Base-by-base conservation (phyloP, 2,797 vertebrate genomes). In the Sebastes wilsoni region DNA sequence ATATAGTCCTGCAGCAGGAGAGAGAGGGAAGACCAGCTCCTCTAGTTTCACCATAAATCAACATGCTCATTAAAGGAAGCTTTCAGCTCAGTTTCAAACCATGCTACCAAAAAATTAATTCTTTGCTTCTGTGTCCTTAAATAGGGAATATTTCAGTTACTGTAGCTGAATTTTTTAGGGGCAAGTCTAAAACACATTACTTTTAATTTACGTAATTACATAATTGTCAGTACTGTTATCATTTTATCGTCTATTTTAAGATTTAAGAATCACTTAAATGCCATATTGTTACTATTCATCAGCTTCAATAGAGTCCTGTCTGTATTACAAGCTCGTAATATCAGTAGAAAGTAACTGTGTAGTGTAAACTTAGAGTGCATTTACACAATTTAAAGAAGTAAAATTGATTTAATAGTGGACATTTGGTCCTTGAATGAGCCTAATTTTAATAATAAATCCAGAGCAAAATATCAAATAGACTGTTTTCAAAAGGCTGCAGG, bases 21-120 rank as follows among this genome's bases (percentile, higher is more conserved):
- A 80, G 59, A 61, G 46, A 46, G 32, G 2, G 68, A 34, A 36
- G 32, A 18, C 18, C 25, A 20, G 62, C 76, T 62, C 28, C 76
- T 86, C 77, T 69, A 49, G 65, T 81, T 86, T 83, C 83, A 78
- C 59, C 74, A 73, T 64, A 67, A 83, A 79, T 80, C 36, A 81
- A 30, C 60, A 18, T 16, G 22, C 2, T 58, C 55, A 23, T 7
- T 14, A 62, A 22, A 61, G 52, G 27, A 56, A 13, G 23, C 38
- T 79, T 71, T 66, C 20, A 52, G 65, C 11, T 72, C 67, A 62
- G 56, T 27, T 62, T 79, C 28, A 38, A 38, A 38, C 10, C 56
- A 59, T 32, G 32, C 32, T 34, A 54, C 36, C 38, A 23, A 66
- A 75, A 72, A 20, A 66, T 36, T 34, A 36, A 25, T 32, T 4